Percentiles rank a stretch among this genome's conserved stretches.
phyloP scores from a whole-genome alignment of 2,113 vertebrate genomes.

The Pungitius pungitius region DNA sequence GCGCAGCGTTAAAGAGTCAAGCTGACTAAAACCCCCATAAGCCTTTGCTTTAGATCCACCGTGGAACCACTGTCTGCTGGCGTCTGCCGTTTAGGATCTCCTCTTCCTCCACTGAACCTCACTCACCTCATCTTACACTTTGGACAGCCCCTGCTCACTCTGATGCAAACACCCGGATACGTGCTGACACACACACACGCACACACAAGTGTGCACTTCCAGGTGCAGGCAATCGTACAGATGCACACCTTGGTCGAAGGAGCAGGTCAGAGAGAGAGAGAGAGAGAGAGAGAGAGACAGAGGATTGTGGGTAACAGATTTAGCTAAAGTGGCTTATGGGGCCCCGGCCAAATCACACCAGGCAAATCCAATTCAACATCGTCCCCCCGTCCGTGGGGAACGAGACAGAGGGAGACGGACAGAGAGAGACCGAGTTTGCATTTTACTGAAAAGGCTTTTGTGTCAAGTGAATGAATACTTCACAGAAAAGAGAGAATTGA shows the following conservation, averaged over 20 bases:
- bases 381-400: conserved; percentile 47
- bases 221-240: conserved; percentile 35
- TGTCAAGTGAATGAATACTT: conserved; percentile 65
- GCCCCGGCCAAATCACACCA: conserved; percentile 60
- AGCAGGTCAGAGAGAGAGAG: conserved; percentile 56
- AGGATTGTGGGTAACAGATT: conserved; percentile 74
- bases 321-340: conserved; percentile 79
- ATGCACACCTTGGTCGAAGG: conserved; percentile 53
- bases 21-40: conserved; percentile 64
- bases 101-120: conserved; percentile 47
- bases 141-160: conserved; percentile 33
- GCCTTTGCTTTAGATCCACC: conserved; percentile 64
- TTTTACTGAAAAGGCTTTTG: conserved; percentile 61
- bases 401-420: not conserved
- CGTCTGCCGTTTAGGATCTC: conserved; percentile 65
- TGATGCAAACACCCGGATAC: conserved; percentile 20
- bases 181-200: not conserved
- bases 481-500: conserved; percentile 52
- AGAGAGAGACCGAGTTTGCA: conserved; percentile 49
- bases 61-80: conserved; percentile 65
- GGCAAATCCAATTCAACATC: conserved; percentile 78
- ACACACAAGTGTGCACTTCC: not conserved
- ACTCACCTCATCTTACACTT: conserved; percentile 56
- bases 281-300: conserved; percentile 49
- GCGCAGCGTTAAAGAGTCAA: conserved; percentile 48